Conservation (phyloP, 2,797 vertebrate species). For the Aldrovandia affinis region DNA sequence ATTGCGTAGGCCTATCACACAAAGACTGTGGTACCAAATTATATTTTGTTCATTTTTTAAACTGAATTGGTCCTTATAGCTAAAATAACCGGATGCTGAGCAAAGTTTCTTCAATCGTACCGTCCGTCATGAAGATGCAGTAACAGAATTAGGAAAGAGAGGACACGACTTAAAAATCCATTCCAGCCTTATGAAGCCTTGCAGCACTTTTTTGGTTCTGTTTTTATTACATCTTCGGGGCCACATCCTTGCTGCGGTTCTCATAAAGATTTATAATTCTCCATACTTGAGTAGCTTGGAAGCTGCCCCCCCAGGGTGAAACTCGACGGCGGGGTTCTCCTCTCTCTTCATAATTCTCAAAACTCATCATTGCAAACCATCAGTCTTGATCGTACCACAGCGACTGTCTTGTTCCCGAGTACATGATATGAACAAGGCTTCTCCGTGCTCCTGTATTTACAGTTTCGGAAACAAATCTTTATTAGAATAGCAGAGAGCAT, state of each 20-base stretch:
- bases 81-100: constrained; percentile 39
- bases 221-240: constrained; percentile 46
- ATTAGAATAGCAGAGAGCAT: constrained; percentile 61
- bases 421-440: constrained; percentile 63
- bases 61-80: not conserved
- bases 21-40: constrained; percentile 19
- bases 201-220: constrained; percentile 50
- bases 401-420: constrained; percentile 71
- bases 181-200: constrained; percentile 48
- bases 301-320: constrained; percentile 45
- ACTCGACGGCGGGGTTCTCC: constrained; percentile 56
- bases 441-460: constrained; percentile 64
- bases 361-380: constrained; percentile 68
- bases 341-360: constrained; percentile 74
- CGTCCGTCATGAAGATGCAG: constrained; percentile 25
- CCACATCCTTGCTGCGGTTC: constrained; percentile 27
- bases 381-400: constrained; percentile 74
- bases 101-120: constrained; percentile 21
- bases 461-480: constrained; percentile 67
- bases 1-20: constrained; percentile 46
- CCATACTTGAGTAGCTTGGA: constrained; percentile 47
- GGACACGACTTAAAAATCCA: constrained; percentile 39
- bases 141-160: constrained; percentile 39
- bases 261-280: constrained; percentile 50
- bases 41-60: constrained; percentile 36